These are phyloP conservation scores for Neotoxoptera formosana DNA, from an alignment of 1,140 invertebrate genomes.

Conservation along the genomic window DNA sequence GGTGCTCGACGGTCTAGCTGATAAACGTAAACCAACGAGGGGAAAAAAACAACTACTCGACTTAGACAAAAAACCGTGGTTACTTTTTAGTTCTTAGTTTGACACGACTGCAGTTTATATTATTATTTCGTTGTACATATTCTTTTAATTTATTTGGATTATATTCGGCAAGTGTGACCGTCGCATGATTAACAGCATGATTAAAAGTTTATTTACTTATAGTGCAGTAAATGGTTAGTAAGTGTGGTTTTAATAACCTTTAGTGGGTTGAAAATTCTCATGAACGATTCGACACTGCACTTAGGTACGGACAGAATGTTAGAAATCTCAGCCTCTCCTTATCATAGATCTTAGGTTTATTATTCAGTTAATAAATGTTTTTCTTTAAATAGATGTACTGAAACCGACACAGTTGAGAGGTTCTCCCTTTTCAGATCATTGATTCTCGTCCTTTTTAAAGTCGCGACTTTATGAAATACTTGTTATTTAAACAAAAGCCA, in stretches of 20 bases:
- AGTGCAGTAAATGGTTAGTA: too few relatives aligned
- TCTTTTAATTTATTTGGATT: background rate
- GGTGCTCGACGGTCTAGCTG: background rate
- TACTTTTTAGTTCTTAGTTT: background rate
- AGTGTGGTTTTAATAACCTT: background rate
- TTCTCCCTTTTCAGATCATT: background rate
- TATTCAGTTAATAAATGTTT: background rate
- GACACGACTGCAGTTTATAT: too few relatives aligned
- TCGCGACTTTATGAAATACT: background rate
- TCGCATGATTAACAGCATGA: background rate
- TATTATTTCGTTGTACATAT: background rate
- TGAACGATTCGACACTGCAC: background rate
- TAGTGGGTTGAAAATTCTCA: background rate
- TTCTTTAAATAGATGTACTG: background rate
- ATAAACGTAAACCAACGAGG: background rate
- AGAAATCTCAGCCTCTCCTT: background rate
- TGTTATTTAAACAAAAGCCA: background rate
- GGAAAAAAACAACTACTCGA: background rate
- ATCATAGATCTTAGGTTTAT: background rate
- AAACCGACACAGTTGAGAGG: background rate
- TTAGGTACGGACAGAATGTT: background rate
- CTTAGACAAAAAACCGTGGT: background rate
- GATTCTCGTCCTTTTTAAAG: background rate
- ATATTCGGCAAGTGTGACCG: background rate
- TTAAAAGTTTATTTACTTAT: background rate